Evolutionary conservation across 2,797 vertebrate species (phyloP).

Genomic region (Microcaecilia unicolor): DNA sequence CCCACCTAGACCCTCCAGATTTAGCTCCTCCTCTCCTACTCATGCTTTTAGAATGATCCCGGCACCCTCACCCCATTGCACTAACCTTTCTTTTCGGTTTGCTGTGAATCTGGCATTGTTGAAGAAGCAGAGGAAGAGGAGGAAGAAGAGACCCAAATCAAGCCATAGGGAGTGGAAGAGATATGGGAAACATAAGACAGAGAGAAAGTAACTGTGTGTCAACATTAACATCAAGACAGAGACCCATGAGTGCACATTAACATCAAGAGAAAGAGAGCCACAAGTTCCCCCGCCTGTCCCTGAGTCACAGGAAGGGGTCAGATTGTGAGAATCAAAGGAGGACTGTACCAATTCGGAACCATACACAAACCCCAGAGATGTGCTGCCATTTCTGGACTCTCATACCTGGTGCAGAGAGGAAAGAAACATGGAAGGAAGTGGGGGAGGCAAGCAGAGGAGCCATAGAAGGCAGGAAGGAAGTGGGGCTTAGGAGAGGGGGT

Average conservation of each 20-base stretch:
- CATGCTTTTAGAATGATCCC: too few relatives aligned
- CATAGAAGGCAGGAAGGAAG: not conserved
- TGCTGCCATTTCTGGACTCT: not conserved
- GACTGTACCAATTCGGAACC: not conserved
- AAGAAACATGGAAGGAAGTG: not conserved
- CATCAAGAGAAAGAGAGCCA: not conserved
- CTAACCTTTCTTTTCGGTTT: slow-evolving; percentile 68
- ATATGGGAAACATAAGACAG: too few relatives aligned
- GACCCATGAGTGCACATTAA: too few relatives aligned
- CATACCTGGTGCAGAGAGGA: too few relatives aligned
- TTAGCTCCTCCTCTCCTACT: too few relatives aligned
- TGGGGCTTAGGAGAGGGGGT: not conserved
- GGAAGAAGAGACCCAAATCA: not conserved
- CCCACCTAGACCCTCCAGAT: too few relatives aligned
- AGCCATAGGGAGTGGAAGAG: too few relatives aligned
- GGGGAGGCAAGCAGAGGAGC: not conserved
- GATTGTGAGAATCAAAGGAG: not conserved
- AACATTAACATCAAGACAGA: not conserved
- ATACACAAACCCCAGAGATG: not conserved
- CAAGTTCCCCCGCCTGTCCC: not conserved
- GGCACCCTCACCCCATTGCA: slow-evolving; percentile 10
- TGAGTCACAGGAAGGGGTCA: too few relatives aligned
- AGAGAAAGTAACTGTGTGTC: too few relatives aligned
- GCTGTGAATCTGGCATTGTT: slow-evolving; percentile 47
- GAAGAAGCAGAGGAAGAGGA: not conserved